A percentile compares a stretch with the other conserved stretches of the same genome.
These are phyloP conservation scores for Resseliella maxima DNA, from an alignment of 2,888 invertebrate genomes.

Conservation along the genomic window DNA sequence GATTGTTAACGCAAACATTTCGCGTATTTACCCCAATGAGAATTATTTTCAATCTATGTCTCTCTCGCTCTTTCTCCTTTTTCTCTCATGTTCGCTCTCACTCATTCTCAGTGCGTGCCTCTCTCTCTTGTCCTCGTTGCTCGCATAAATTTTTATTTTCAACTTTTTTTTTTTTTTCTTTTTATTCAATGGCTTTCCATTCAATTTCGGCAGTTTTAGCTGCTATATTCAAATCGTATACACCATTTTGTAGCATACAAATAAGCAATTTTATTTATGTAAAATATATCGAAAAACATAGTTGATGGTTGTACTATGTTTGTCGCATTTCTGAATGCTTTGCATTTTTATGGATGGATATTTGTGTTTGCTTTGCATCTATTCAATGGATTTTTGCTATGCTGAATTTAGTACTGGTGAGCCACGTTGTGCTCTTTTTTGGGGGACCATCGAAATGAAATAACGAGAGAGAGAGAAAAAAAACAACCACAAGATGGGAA, in stretches of 20 bases:
- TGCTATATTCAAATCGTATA: not conserved
- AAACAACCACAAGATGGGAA: not conserved
- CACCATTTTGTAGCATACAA: not conserved
- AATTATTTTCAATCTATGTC: not conserved
- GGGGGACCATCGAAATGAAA: too few species aligned
- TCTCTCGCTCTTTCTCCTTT: not conserved
- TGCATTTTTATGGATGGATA: slow-evolving; percentile 14
- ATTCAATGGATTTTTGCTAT: not conserved
- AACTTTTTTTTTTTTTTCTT: not conserved
- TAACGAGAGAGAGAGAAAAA: not conserved
- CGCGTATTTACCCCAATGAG: slow-evolving; percentile 24
- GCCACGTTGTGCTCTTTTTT: too few species aligned
- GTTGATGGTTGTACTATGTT: slow-evolving; percentile 3
- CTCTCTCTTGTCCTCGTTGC: too few species aligned
- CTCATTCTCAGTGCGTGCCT: too few species aligned
- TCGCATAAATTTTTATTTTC: slow-evolving; percentile 27
- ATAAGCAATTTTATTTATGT: slow-evolving; percentile 23
- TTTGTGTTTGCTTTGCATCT: not conserved
- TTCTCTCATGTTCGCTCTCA: not conserved
- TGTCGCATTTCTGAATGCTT: slow-evolving; percentile 13
- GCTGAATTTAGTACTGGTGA: too few species aligned
- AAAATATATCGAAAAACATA: slow-evolving; percentile 40
- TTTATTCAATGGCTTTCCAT: not conserved
- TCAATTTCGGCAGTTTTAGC: not conserved
- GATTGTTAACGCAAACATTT: slow-evolving; percentile 31